phyloP scores from a whole-genome alignment of 2,888 invertebrate genomes.

The Hedychridium roseum region DNA sequence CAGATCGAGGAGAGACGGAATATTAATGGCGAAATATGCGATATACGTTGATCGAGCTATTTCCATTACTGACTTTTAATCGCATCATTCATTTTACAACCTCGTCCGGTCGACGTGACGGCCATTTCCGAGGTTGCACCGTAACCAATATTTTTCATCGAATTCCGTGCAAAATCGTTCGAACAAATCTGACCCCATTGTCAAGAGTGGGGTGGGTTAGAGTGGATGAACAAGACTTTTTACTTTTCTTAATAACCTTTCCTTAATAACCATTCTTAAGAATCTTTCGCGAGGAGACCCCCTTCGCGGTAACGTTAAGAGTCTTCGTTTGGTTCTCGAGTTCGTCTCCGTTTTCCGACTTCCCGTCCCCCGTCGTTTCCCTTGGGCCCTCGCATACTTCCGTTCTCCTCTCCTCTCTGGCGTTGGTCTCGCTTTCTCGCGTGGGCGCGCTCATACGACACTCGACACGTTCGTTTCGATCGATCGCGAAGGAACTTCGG shows the following conservation, averaged over 20 bases:
- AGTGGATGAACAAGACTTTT: too few species aligned
- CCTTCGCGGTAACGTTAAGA: too few species aligned
- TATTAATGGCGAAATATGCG: slow-evolving; percentile 33
- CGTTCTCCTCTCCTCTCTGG: slow-evolving; percentile 1
- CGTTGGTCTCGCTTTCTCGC: slow-evolving; percentile 5
- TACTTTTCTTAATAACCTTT: too few species aligned
- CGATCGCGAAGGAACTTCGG: slow-evolving; percentile 13
- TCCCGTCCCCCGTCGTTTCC: neutral
- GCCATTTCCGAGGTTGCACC: neutral
- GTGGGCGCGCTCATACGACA: slow-evolving; percentile 5
- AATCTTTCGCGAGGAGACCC: too few species aligned
- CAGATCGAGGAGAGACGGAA: slow-evolving; percentile 5
- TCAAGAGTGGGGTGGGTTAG: too few species aligned
- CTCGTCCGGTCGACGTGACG: neutral
- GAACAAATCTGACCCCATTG: too few species aligned
- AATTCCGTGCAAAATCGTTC: neutral
- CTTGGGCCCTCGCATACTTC: neutral
- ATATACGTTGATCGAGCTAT: too few species aligned
- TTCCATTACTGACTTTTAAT: too few species aligned
- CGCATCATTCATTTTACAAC: neutral
- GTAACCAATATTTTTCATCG: neutral
- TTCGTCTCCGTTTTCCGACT: neutral
- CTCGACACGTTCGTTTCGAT: slow-evolving; percentile 12
- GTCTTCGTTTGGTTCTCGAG: slow-evolving; percentile 3
- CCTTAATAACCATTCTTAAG: too few species aligned